These are phyloP conservation scores for Jaculus jaculus DNA, from an alignment of 2,113 vertebrate genomes.

Conservation along the genomic window DNA sequence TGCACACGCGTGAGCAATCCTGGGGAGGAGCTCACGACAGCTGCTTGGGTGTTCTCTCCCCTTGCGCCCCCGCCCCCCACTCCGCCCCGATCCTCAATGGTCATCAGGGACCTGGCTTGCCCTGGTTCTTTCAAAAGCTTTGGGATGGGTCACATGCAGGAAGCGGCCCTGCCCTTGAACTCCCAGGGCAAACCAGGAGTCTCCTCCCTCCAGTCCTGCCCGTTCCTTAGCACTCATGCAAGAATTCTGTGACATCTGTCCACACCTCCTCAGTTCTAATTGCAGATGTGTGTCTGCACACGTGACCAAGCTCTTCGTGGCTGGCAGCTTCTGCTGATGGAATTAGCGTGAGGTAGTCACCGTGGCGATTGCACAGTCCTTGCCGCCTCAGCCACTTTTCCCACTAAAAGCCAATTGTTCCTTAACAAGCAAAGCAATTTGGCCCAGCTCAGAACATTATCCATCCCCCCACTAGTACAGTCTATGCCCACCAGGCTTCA, in stretches of 20 bases:
- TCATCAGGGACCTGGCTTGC: neutral
- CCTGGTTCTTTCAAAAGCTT: neutral
- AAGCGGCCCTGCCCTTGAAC: neutral
- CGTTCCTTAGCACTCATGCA: neutral
- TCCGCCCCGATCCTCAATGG: neutral
- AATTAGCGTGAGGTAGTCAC: neutral
- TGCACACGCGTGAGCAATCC: neutral
- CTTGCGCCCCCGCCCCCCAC: neutral
- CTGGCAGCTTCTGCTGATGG: neutral
- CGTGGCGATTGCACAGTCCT: neutral
- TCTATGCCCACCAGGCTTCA: neutral
- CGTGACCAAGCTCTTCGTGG: neutral
- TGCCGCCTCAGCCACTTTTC: neutral
- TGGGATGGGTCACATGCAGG: neutral
- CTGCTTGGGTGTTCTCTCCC: neutral
- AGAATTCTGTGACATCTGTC: neutral
- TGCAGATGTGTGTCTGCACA: neutral
- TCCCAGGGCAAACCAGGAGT: neutral
- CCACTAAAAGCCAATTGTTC: neutral
- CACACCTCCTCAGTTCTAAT: neutral
- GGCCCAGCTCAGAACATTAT: neutral
- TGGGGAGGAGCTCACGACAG: neutral
- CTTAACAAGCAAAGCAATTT: constrained; percentile 15
- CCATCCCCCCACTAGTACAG: neutral
- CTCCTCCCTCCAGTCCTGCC: neutral